phyloP scores from a whole-genome alignment of 1,140 invertebrate genomes.

The Apis mellifera region DNA sequence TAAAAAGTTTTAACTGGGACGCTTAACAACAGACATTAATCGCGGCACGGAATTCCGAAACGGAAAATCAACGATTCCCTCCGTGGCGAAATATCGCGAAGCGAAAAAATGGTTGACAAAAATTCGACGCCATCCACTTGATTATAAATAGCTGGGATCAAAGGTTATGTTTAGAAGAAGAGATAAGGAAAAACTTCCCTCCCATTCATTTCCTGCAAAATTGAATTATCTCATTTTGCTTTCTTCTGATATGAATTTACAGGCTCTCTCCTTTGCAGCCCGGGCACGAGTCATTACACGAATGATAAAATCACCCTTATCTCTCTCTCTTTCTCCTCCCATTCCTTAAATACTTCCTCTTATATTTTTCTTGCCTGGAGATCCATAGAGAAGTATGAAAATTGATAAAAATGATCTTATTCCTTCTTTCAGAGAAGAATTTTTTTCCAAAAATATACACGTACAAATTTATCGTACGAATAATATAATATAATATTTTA shows the following conservation, averaged over 20 bases:
- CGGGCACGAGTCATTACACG: neutral
- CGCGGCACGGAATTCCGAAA: no score
- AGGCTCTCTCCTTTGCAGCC: neutral
- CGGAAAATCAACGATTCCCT: no score
- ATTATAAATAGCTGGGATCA: no score
- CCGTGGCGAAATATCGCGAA: no score
- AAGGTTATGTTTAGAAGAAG: neutral
- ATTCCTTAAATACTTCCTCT: no score
- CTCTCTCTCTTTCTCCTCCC: neutral
- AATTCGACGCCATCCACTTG: no score
- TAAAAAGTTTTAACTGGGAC: no score
- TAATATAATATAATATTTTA: no score
- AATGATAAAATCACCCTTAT: conserved; percentile 1
- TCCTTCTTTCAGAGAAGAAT: neutral
- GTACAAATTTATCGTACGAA: no score
- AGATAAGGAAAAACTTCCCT: neutral
- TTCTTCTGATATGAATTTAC: neutral
- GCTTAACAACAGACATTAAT: no score
- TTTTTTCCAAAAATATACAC: neutral
- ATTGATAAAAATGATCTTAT: neutral
- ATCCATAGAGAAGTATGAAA: conserved; percentile 14
- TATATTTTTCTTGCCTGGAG: neutral
- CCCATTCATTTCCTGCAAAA: neutral
- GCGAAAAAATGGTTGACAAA: no score
- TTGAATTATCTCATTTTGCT: neutral